Evolutionary conservation across 2,888 invertebrate species (phyloP).

Genomic region (Nemotelus pantherinus): DNA sequence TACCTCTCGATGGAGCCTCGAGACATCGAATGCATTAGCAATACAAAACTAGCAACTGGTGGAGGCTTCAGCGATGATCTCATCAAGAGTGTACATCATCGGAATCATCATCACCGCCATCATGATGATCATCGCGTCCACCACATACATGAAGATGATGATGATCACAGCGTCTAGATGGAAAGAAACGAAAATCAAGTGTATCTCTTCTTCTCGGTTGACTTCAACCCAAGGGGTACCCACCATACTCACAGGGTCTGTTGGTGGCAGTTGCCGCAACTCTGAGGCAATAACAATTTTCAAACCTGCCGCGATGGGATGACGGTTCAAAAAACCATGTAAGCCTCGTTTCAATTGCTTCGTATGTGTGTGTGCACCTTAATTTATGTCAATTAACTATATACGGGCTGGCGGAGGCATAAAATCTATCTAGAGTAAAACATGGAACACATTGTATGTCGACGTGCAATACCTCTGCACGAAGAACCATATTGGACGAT

Average conservation of each 20-base stretch:
- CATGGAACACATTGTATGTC: too few species aligned
- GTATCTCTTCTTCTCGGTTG: conserved; percentile 10
- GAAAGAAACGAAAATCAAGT: conserved; percentile 28
- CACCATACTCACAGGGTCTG: neutral
- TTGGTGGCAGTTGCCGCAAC: neutral
- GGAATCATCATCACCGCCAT: conserved; percentile 6
- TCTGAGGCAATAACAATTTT: conserved; percentile 1
- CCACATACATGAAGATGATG: neutral
- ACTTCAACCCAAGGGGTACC: conserved; percentile 37
- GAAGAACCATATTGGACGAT: neutral
- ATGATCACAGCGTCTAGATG: conserved; percentile 21
- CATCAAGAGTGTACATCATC: conserved; percentile 18
- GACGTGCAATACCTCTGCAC: too few species aligned
- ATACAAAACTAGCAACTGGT: neutral
- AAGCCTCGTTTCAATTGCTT: conserved; percentile 28
- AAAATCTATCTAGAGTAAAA: too few species aligned
- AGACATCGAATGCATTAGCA: neutral
- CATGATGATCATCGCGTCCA: conserved; percentile 6
- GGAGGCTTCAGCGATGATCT: conserved; percentile 22
- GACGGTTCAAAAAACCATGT: conserved; percentile 29
- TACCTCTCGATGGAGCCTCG: conserved; percentile 15
- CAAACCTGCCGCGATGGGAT: neutral
- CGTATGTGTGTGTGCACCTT: conserved; percentile 57
- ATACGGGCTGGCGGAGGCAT: conserved; percentile 54
- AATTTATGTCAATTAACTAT: conserved; percentile 65